A percentile compares a stretch with the other conserved stretches of the same genome.
These are phyloP conservation scores for Xiphorhynchus elegans DNA, from an alignment of 2,113 vertebrate species.

Conservation along the genomic window DNA sequence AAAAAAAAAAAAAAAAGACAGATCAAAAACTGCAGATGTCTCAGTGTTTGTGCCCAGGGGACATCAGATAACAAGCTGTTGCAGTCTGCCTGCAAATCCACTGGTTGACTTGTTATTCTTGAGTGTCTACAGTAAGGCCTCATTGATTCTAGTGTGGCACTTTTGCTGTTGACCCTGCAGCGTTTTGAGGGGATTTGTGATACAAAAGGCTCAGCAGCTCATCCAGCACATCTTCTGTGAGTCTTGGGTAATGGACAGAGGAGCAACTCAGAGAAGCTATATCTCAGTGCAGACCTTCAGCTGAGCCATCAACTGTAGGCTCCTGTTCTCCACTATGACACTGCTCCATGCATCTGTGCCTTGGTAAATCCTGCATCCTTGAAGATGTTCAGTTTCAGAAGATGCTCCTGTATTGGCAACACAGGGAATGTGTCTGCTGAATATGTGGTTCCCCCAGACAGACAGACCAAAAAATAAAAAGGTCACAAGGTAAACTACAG, in stretches of 20 bases:
- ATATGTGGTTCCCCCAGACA: not conserved
- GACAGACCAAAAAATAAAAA: not conserved
- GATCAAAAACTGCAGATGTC: constrained; percentile 46
- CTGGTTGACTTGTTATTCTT: constrained; percentile 21
- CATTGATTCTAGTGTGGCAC: not conserved
- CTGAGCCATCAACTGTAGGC: not conserved
- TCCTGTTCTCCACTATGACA: not conserved
- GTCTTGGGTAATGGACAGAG: not conserved
- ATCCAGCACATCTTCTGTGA: not conserved
- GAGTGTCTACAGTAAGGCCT: not conserved
- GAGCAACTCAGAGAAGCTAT: not conserved
- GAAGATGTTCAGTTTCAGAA: not conserved
- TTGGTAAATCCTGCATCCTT: not conserved
- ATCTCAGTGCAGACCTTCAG: not conserved
- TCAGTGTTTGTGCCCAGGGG: constrained; percentile 35
- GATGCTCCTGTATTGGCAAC: not conserved
- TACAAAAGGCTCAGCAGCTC: not conserved
- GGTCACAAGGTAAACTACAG: not conserved
- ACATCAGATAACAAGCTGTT: constrained; percentile 54
- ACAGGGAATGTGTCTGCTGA: not conserved
- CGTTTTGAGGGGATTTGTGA: not conserved
- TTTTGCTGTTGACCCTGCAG: constrained; percentile 3
- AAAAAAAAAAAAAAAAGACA: not conserved
- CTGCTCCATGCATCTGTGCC: not conserved
- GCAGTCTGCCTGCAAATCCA: constrained; percentile 4